These are phyloP conservation scores for Xylocopa sonorina DNA, from an alignment of 1,140 invertebrate species.

Conservation along the genomic window DNA sequence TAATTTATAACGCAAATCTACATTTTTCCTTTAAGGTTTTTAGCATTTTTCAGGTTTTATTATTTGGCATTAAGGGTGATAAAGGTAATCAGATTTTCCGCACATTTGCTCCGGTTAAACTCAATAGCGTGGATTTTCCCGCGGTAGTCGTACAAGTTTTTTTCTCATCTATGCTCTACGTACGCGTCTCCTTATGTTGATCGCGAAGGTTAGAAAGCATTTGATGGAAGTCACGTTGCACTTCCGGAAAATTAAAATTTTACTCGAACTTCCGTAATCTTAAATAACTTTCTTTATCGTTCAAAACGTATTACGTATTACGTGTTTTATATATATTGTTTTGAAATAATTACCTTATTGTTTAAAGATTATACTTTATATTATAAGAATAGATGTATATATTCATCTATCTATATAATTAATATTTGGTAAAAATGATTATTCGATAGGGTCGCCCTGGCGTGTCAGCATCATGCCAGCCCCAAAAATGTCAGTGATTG, in stretches of 20 bases:
- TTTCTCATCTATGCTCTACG: slow-evolving; percentile 18
- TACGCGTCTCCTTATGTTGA: neutral
- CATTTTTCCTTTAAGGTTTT: slow-evolving; percentile 26
- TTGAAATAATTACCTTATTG: neutral
- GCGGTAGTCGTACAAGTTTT: neutral
- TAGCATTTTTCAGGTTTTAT: slow-evolving; percentile 40
- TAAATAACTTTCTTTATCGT: too few relatives aligned
- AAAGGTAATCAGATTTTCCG: slow-evolving; percentile 22
- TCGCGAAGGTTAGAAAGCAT: slow-evolving; percentile 41
- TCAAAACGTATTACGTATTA: neutral
- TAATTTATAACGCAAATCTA: neutral
- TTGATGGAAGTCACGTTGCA: slow-evolving; percentile 43
- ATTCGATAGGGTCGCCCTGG: slow-evolving; percentile 92
- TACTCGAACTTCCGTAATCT: slow-evolving; percentile 7
- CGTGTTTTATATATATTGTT: neutral
- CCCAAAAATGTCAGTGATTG: slow-evolving; percentile 88
- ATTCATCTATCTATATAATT: neutral
- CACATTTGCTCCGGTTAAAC: neutral
- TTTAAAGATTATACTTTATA: neutral
- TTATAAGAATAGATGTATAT: neutral
- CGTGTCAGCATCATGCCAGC: slow-evolving; percentile 92
- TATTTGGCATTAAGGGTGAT: neutral
- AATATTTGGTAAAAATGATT: slow-evolving; percentile 10
- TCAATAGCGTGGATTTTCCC: neutral
- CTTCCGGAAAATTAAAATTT: slow-evolving; percentile 51